Percentiles rank a stretch among this genome's conserved stretches.
phyloP scores from a whole-genome alignment of 2,888 invertebrate species.

The Dichetophora obliterata region DNA sequence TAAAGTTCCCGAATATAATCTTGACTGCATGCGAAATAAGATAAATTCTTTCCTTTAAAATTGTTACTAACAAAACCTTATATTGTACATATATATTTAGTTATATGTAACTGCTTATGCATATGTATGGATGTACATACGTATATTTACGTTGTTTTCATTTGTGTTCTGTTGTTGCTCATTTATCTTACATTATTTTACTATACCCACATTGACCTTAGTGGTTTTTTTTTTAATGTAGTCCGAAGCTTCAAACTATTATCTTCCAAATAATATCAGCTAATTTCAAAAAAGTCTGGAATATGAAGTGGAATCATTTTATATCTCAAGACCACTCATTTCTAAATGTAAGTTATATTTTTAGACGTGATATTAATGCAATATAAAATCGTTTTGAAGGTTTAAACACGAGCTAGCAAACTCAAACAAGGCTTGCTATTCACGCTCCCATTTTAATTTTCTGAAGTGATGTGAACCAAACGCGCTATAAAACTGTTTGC shows the following conservation, averaged over 20 bases:
- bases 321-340: background rate
- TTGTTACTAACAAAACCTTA: background rate
- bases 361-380: too few species aligned
- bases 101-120: background rate
- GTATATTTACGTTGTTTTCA: constrained; percentile 19
- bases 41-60: background rate
- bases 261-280: background rate
- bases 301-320: background rate
- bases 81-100: background rate
- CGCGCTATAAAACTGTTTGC: too few species aligned
- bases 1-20: background rate
- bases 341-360: too few species aligned
- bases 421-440: too few species aligned
- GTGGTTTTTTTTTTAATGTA: too few species aligned
- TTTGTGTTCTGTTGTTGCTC: constrained; percentile 36
- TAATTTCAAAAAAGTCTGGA: background rate
- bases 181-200: constrained; percentile 2
- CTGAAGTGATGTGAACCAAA: too few species aligned
- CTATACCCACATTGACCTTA: background rate
- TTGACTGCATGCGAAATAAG: constrained; percentile 19
- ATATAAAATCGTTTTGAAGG: too few species aligned
- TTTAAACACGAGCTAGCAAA: too few species aligned
- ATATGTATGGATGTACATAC: background rate
- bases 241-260: too few species aligned
- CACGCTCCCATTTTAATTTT: too few species aligned